A percentile compares a stretch with the other conserved stretches of the same genome.
Conservation (phyloP, 2,888 invertebrate species). For the Orthosia cruda region DNA sequence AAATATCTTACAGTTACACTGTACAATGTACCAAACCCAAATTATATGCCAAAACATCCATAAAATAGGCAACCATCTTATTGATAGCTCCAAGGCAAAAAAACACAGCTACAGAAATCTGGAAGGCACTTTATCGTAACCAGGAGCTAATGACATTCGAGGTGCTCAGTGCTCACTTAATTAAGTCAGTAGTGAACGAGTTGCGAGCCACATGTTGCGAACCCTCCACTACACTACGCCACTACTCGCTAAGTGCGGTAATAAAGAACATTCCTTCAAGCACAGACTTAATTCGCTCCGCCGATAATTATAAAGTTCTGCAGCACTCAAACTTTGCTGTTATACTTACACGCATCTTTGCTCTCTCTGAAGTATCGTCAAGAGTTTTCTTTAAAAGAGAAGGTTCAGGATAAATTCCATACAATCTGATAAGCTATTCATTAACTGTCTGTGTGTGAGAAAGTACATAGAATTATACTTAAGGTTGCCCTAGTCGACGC, state of each 20-base stretch:
- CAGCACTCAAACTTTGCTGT: constrained; percentile 41
- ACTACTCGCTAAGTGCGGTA: constrained; percentile 70
- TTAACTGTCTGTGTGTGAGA: no score
- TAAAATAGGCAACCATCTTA: not conserved
- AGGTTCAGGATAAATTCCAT: not conserved
- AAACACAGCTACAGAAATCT: constrained; percentile 36
- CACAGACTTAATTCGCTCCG: constrained; percentile 59
- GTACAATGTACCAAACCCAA: no score
- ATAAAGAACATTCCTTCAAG: constrained; percentile 70
- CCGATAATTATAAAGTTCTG: constrained; percentile 57
- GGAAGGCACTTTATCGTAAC: constrained; percentile 64
- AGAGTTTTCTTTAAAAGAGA: not conserved
- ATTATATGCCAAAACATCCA: no score
- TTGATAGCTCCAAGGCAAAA: not conserved
- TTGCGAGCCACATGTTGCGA: constrained; percentile 62
- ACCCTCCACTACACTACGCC: constrained; percentile 52
- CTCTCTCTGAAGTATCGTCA: not conserved
- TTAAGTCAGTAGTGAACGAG: constrained; percentile 72
- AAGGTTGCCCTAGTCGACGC: no score
- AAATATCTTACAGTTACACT: no score
- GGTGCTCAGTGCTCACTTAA: constrained; percentile 70
- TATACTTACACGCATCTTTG: constrained; percentile 21
- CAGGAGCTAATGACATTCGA: constrained; percentile 70
- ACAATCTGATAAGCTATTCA: not conserved
- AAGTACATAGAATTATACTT: no score